Conservation (phyloP, 2,113 vertebrate species). For the Sterna hirundo region DNA sequence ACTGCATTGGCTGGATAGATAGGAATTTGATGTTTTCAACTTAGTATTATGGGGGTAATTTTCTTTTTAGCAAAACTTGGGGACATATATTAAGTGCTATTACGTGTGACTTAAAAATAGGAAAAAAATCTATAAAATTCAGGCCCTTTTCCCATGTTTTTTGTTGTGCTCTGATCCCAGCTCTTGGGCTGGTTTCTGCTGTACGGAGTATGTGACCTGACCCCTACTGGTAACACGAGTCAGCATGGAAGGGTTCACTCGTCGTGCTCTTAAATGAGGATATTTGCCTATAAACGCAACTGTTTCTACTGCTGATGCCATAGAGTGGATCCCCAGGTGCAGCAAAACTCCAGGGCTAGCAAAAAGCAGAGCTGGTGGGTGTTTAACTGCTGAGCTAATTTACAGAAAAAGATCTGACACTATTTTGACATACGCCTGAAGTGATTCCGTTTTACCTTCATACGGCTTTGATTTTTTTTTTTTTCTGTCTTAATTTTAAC, state of each 20-base stretch:
- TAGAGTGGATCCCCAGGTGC: background rate
- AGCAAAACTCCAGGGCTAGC: background rate
- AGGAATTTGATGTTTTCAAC: background rate
- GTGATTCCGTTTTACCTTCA: background rate
- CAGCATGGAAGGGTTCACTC: background rate
- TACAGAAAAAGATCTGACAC: slow-evolving; percentile 35
- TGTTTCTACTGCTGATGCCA: background rate
- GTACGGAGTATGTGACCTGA: background rate
- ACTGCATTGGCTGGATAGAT: background rate
- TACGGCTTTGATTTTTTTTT: background rate
- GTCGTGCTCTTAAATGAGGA: background rate
- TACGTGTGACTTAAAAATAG: background rate
- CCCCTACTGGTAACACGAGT: background rate
- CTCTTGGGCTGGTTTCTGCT: background rate
- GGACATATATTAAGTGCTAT: background rate
- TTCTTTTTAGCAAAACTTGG: background rate
- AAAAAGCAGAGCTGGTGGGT: slow-evolving; percentile 4
- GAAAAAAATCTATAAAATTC: background rate
- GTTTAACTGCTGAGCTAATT: slow-evolving; percentile 52
- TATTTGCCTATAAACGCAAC: background rate
- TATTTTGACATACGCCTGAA: slow-evolving; percentile 52
- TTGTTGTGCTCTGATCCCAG: background rate
- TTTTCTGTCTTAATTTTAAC: slow-evolving; percentile 1
- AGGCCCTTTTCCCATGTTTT: background rate
- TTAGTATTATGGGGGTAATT: background rate